These are phyloP conservation scores for Cheilosia urbana DNA, from an alignment of 2,888 invertebrate species.

Conservation along the genomic window DNA sequence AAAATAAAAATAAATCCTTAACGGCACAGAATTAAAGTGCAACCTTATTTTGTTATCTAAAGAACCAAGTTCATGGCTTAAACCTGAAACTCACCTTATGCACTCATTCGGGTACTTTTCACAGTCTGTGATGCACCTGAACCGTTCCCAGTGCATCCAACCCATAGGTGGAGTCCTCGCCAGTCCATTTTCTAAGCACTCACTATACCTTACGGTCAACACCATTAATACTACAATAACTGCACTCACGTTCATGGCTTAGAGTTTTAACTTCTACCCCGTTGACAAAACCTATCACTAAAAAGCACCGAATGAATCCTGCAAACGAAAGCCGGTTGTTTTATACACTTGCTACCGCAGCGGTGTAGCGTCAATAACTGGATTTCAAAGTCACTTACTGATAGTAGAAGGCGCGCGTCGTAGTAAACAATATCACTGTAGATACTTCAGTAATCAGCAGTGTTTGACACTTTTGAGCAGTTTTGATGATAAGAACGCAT, in stretches of 20 bases:
- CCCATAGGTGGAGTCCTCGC: conserved; percentile 89
- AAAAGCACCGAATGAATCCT: conserved; percentile 64
- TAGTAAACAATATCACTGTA: conserved; percentile 33
- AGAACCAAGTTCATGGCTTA: neutral
- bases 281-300: conserved; percentile 34
- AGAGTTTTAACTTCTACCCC: conserved; percentile 1
- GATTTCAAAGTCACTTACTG: conserved; percentile 24
- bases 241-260: conserved; percentile 46
- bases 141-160: conserved; percentile 88
- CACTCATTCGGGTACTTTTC: conserved; percentile 86
- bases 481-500: conserved; percentile 49
- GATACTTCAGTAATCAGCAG: conserved; percentile 56
- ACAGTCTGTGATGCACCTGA: conserved; percentile 87
- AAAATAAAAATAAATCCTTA: too few relatives aligned
- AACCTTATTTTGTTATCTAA: too few relatives aligned
- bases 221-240: conserved; percentile 27
- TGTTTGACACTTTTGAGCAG: conserved; percentile 56
- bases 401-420: conserved; percentile 35
- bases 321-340: conserved; percentile 22
- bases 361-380: neutral
- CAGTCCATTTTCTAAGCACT: conserved; percentile 86
- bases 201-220: neutral
- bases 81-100: conserved; percentile 84
- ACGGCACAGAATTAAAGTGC: too few relatives aligned
- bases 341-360: conserved; percentile 41